Percentiles rank a stretch among this genome's conserved stretches.
phyloP scores from a whole-genome alignment of 2,888 invertebrate species.

The Drosophila prostipennis region DNA sequence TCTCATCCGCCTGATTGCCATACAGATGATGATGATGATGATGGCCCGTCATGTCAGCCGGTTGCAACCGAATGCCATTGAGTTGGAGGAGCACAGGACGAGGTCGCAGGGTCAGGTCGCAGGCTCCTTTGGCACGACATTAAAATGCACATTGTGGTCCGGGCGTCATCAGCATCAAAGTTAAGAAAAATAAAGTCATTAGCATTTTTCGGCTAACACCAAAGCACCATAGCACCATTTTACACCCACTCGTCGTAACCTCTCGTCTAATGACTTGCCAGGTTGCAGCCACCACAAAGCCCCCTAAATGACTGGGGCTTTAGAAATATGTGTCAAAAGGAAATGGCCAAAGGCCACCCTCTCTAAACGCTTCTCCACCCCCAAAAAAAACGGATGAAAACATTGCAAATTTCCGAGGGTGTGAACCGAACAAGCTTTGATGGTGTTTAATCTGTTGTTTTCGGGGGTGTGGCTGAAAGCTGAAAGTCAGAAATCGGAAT shows the following conservation, averaged over 20 bases:
- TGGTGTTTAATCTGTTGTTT: slow-evolving; percentile 46
- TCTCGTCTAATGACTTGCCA: slow-evolving; percentile 47
- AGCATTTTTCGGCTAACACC: slow-evolving; percentile 72
- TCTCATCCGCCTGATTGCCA: slow-evolving; percentile 20
- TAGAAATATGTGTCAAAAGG: slow-evolving; percentile 67
- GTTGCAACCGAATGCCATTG: slow-evolving; percentile 61
- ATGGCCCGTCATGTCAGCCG: slow-evolving; percentile 54
- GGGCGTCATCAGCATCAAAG: slow-evolving; percentile 50
- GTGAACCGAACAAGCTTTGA: slow-evolving; percentile 28
- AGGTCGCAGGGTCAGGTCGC: slow-evolving; percentile 39
- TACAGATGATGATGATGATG: slow-evolving; percentile 36
- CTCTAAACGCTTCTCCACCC: not conserved
- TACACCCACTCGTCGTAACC: not conserved
- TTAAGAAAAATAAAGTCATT: slow-evolving; percentile 75
- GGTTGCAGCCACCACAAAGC: slow-evolving; percentile 47
- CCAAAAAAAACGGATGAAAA: slow-evolving; percentile 7
- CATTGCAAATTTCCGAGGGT: slow-evolving; percentile 6
- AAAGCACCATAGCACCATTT: slow-evolving; percentile 12
- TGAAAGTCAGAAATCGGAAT: slow-evolving; percentile 30
- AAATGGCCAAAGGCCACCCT: slow-evolving; percentile 47
- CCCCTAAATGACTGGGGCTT: slow-evolving; percentile 57
- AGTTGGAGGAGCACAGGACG: slow-evolving; percentile 19
- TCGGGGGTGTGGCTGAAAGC: slow-evolving; percentile 26
- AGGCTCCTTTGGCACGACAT: slow-evolving; percentile 61
- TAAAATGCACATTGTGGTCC: slow-evolving; percentile 74